phyloP scores from a whole-genome alignment of 2,797 vertebrate species.

The Tauraco hartlaubi region DNA sequence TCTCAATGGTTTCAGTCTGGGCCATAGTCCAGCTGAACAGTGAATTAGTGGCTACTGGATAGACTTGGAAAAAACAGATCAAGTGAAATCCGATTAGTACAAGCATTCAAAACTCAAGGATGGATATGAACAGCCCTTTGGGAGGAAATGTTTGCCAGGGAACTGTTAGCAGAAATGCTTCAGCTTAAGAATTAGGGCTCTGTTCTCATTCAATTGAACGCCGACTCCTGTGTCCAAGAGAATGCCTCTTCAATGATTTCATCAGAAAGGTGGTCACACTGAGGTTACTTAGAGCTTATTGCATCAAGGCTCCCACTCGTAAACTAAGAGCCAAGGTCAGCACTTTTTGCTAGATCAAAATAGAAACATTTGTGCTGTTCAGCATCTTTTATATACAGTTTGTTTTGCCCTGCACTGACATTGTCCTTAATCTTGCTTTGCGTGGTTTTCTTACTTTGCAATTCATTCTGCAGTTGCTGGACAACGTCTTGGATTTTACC shows the following conservation, averaged over 20 bases:
- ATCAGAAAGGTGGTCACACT: neutral
- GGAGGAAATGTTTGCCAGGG: neutral
- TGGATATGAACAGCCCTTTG: neutral
- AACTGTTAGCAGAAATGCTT: neutral
- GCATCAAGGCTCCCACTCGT: neutral
- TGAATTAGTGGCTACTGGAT: neutral
- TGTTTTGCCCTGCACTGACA: neutral
- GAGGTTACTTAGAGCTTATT: neutral
- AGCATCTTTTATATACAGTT: neutral
- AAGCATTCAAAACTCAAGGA: neutral
- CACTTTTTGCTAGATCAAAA: neutral
- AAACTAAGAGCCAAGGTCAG: neutral
- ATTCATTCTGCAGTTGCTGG: constrained; percentile 83
- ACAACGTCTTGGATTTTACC: constrained; percentile 77
- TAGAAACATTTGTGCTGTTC: neutral
- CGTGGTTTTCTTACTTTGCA: constrained; percentile 82
- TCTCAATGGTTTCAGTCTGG: neutral
- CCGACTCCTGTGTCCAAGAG: neutral
- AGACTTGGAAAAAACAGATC: neutral
- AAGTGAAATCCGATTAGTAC: neutral
- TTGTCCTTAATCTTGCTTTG: neutral
- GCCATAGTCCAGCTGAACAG: neutral
- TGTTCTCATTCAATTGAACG: neutral
- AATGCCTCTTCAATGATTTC: neutral
- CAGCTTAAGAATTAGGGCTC: neutral